Base-by-base conservation (phyloP, 2,888 invertebrate species). In the Graphium colonna region DNA sequence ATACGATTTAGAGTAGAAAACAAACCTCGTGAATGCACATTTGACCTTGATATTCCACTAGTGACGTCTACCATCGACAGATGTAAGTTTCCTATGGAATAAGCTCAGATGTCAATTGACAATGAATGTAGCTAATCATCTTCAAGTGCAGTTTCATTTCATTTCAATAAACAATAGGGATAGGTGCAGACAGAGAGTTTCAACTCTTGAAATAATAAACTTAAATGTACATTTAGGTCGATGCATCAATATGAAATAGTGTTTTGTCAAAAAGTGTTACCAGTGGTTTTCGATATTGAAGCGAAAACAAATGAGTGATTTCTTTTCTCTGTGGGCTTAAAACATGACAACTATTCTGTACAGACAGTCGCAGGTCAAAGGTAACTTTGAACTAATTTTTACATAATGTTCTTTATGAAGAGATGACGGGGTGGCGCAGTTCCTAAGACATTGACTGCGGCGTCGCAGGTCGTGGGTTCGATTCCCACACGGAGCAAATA, bases 41-140 rank as follows among this genome's bases (percentile, higher is more conserved):
- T n/a, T n/a, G 26, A 26, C 26, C 4, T 26, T 5, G 26, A 26
- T 26, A 12, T 2, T 12, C 5, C 17, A 8, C 1, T 26, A 41
- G n/a, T n/a, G n/a, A n/a, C n/a, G n/a, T n/a, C 18, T 41, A 5
- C 12, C 12, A 26, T n/a, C 21, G 31, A 16, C 16, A 5, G n/a
- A 45, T 10, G 17, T 31, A 31, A 31, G 33, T 52, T 38, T 17
- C 8, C 42, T 21, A 51, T 39, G 26, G 26, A 33, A 38, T 21
- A 33, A 33, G 42, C 42, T 8, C 36, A 38, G 36, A 36, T 47
- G 52, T 47, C 52, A 52, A 52, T 52, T 43, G 52, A 13, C 47
- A 48, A 47, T 52, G 26, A 28, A 47, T 47, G 10, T 52, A 31
- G n/a, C 16, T 43, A 52, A 52, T 52, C 17, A 52, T 8, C 36